phyloP scores from a whole-genome alignment of 2,113 vertebrate species.

The Podarcis raffonei region DNA sequence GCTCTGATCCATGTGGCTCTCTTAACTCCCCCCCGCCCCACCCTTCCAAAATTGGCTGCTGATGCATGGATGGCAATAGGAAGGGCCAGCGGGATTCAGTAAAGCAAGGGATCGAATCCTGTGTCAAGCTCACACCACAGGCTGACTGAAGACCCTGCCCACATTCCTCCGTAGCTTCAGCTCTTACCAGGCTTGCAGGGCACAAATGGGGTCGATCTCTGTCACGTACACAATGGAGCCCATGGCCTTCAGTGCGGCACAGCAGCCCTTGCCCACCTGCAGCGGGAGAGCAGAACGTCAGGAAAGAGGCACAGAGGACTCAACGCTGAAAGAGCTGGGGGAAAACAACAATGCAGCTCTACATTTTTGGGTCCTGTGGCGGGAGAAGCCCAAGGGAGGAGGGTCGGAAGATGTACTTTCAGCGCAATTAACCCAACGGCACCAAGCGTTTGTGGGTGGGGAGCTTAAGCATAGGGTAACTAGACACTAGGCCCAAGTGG shows the following conservation, averaged over 20 bases:
- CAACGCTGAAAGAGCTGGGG: not conserved
- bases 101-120: accelerated
- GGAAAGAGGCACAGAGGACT: not conserved
- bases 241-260: conserved; percentile 96
- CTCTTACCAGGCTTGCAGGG: conserved; percentile 94
- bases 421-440: too few species aligned
- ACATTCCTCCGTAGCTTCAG: accelerated
- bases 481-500: not conserved
- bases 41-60: not conserved
- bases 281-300: not conserved
- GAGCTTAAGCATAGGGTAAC: not conserved
- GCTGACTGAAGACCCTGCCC: accelerated
- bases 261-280: conserved; percentile 97
- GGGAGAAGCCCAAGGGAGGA: not conserved
- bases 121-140: too few species aligned
- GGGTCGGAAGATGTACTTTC: not conserved
- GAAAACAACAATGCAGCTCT: not conserved
- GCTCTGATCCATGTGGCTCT: too few species aligned
- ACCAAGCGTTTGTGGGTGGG: not conserved
- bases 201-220: conserved; percentile 98
- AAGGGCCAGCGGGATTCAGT: accelerated
- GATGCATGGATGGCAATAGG: accelerated
- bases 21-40: not conserved
- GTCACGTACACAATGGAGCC: conserved; percentile 97
- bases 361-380: not conserved